Base-by-base conservation (phyloP, 2,888 invertebrate species). In the Cryptophagus acutangulus region DNA sequence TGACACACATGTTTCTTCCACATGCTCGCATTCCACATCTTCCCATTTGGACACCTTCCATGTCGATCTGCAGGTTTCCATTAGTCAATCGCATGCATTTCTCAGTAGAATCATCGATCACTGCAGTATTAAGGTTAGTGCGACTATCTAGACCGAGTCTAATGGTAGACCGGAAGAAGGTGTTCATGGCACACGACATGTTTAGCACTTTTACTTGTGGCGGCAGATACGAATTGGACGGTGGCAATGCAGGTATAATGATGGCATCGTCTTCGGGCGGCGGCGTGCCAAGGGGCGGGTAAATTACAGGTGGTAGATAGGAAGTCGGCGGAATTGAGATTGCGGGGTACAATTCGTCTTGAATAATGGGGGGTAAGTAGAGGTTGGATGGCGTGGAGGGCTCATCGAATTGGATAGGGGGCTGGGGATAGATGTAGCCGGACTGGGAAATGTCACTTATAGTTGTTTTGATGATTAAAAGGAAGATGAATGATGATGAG, bases 21-120 rank as follows among this genome's bases (percentile, higher is more conserved):
- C 77, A 78, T 40, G 69, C 60, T 1, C 60, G 58, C 0, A 78
- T 71, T 0, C 77, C 78, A 51, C 78, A 79, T 20, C 66, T 66
- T 39, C 65, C 59, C 57, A 78, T 76, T 45, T 71, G 65, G 9
- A 26, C 40, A 1, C 67, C 71, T 2, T 66, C 63, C 38, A 77
- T 65, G 48, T 74, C 70, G 2, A 78, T 55, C 36, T 51, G 52
- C n/a, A 48, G 66, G 43, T 14, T 60, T 18, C 51, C 38, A 18
- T 48, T 14, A 2, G 35, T 35, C 12, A 54, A 20, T 14, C 50
- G 35, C 8, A 59, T 17, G 42, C 58, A 59, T 24, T 52, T 49
- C 17, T 57, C 63, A 20, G 52, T 50, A 1, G 74, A 30, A 70
- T 60, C 26, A 59, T 65, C 10, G 67, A 74, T 18, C 40, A 46